Evolutionary conservation across 2,797 vertebrate genomes (phyloP), one percentile per base, ranked within the genome.

Genomic region (Parambassis ranga): DNA sequence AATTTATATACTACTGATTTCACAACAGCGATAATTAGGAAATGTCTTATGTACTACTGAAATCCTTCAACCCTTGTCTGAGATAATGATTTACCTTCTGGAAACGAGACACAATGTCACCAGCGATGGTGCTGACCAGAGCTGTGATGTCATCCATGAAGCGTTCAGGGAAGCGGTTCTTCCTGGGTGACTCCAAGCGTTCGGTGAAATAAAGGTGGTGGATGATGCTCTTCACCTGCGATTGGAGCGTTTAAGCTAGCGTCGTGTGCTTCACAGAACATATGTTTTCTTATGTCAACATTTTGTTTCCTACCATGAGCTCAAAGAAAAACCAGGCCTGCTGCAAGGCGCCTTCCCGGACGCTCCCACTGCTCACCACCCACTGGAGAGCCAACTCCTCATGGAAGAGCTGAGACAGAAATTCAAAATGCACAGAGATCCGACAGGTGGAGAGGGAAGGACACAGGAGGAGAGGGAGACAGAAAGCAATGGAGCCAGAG

Each of bases 301-400:
- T 24, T 26, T 4, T 4, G 13, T 78, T 63, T 77, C 94, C 91
- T 89, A 99, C 98, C 98, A 99, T 99, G 52, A 99, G 92, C 79
- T 99, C 98, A 64, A 99, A 98, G 92, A 99, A 99, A 91, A 98
- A 99, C 98, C 98, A 99, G 62, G 96, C 97, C 66, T 99, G 97
- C 23, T 99, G 98, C 1, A 99, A 91, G 36, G 97, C 96, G 0
- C 96, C 94, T 51, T 99, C 98, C 19, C 97, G 92, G 52, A 99
- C 96, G 0, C 94, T 95, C 38, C 98, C 97, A 47, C 97, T 99
- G 94, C 96, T 98, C 57, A 99, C 98, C 24, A 99, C 98, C 98
- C 98, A 99, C 88, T 99, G 98, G 39, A 99, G 87, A 20, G 97
- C 98, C 92, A 99, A 90, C 85, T 99, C 98, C 87, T 98, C 98